Conservation (phyloP, 2,888 invertebrate species). For the Zygaena filipendulae region DNA sequence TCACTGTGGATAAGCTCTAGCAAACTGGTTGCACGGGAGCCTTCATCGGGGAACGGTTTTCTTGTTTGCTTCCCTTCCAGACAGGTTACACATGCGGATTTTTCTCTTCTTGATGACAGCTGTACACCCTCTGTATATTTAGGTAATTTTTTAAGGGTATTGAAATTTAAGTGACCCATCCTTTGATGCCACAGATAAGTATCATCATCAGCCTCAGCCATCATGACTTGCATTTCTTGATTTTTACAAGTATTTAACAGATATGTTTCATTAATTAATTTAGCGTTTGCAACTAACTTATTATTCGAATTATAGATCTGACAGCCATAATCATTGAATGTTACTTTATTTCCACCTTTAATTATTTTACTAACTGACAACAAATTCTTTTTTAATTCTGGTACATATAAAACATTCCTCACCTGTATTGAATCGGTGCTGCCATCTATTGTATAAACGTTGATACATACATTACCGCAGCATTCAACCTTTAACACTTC, state of each 20-base stretch:
- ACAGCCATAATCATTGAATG: conserved; percentile 11
- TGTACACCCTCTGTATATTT: conserved; percentile 6
- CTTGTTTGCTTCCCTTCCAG: conserved; percentile 12
- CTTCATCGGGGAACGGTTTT: conserved; percentile 11
- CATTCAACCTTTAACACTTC: conserved; percentile 12
- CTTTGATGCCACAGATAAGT: conserved; percentile 6
- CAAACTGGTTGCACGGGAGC: conserved; percentile 10
- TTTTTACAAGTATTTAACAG: too few species aligned
- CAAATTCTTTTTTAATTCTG: too few species aligned
- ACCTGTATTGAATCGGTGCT: conserved; percentile 5
- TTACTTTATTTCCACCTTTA: conserved; percentile 12
- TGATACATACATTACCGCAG: conserved; percentile 13
- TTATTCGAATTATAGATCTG: conserved; percentile 6
- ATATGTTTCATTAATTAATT: too few species aligned
- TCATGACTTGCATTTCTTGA: conserved; percentile 11
- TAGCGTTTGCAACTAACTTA: conserved; percentile 5
- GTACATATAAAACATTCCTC: conserved; percentile 15
- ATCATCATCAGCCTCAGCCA: conserved; percentile 8
- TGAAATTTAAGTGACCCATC: conserved; percentile 7
- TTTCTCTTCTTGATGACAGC: conserved; percentile 1
- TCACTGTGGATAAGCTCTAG: conserved; percentile 14
- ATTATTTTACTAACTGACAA: conserved; percentile 14
- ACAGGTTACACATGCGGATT: conserved; percentile 9
- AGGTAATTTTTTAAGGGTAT: conserved; percentile 5
- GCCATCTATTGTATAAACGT: conserved; percentile 2